A percentile compares a stretch with the other conserved stretches of the same genome.
phyloP scores from a whole-genome alignment of 30 jellyfish, hydroid and myxozoan species.

The Morbakka virulenta region DNA sequence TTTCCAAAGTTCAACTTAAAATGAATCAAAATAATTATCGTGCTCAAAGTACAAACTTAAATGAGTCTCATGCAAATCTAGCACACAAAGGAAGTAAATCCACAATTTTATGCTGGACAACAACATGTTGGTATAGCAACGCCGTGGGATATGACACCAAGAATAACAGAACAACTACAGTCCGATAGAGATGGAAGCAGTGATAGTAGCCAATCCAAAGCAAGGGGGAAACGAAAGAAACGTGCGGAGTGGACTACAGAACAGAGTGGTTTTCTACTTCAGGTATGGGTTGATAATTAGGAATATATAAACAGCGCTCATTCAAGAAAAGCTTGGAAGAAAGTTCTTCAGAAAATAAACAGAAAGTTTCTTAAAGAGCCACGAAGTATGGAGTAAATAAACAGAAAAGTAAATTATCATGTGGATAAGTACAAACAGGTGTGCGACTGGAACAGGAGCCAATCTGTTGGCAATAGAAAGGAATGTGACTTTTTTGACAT shows the following conservation, averaged over 20 bases:
- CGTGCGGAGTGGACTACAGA: slow-evolving; percentile 23
- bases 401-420: slow-evolving; percentile 9
- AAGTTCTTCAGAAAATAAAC: not conserved
- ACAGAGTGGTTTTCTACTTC: slow-evolving; percentile 22
- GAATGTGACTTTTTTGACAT: slow-evolving; percentile 10
- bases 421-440: slow-evolving; percentile 15
- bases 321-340: slow-evolving; percentile 31
- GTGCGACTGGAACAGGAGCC: slow-evolving; percentile 25
- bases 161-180: too few relatives aligned
- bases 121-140: too few relatives aligned
- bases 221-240: not conserved
- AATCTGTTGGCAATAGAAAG: slow-evolving; percentile 15
- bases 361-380: not conserved
- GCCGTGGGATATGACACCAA: too few relatives aligned
- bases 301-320: slow-evolving; percentile 26
- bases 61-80: too few relatives aligned
- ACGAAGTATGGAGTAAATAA: not conserved
- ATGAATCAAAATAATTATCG: too few relatives aligned
- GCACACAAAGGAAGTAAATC: too few relatives aligned
- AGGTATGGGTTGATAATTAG: slow-evolving; percentile 10
- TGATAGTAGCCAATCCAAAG: too few relatives aligned
- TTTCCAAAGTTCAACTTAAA: too few relatives aligned
- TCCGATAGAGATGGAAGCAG: too few relatives aligned
- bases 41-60: too few relatives aligned
- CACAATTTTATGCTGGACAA: too few relatives aligned